Base-by-base conservation (phyloP, 2,888 invertebrate genomes). In the Acronicta aceris region DNA sequence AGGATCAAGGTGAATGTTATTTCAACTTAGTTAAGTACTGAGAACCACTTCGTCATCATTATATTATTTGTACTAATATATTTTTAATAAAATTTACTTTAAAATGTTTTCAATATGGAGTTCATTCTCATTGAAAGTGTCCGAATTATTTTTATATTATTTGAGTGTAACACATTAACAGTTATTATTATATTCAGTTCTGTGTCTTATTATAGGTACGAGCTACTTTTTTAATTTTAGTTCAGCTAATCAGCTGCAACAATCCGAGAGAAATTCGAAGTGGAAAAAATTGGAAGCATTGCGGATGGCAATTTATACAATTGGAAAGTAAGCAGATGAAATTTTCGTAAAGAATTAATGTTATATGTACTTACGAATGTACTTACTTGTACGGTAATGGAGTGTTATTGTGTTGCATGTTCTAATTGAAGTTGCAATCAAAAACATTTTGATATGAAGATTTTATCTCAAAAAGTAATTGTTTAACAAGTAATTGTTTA, bases 1-100 rank as follows among this genome's bases (percentile, higher is more conserved):
- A 51, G 33, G 49, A 68, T 51, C 38, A 60, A 51, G 46, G 50
- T 51, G 36, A 52, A 25, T 21, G 15, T 62, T 49, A 7, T 56
- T 40, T 63, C 30, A 38, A 33, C 12, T 63, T 55, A n/a, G 15
- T 38, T 42, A 38, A n/a, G n/a, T 38, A 42, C 27, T 41, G 16
- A 21, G 17, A 9, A 48, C 9, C 16, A 40, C 7, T 38, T 55
- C 9, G 9, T 36, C 36, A 13, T 36, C 36, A 36, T 13, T 36
- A 33, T 33, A 8, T 30, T 30, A 33, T 33, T 33, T 33, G 12
- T 12, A 10, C 12, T 12, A 33, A 33, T 12, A 33, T 33, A 7
- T 38, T 38, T 38, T 38, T 38, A 38, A 38, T 38, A 38, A n/a
- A 13, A 38, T 6, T 38, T n/a, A 38, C n/a, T n/a, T 7, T 10